Conservation (phyloP, 2,888 invertebrate species). For the Camptogramma bilineatum region DNA sequence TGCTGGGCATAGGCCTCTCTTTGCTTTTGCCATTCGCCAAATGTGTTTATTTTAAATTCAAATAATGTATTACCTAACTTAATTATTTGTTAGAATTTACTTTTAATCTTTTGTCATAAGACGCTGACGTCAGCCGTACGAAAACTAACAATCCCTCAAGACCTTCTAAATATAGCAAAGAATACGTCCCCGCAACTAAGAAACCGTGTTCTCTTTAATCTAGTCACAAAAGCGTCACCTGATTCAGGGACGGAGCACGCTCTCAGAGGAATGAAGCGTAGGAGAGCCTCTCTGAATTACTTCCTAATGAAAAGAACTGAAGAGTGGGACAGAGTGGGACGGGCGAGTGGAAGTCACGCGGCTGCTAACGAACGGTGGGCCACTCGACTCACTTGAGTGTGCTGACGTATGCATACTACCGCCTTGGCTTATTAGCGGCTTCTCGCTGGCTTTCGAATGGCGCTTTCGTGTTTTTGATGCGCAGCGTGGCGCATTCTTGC, state of each 20-base stretch:
- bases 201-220: slow-evolving; percentile 82
- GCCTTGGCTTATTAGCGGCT: slow-evolving; percentile 60
- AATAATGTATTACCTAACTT: neutral
- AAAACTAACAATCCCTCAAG: slow-evolving; percentile 50
- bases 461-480: slow-evolving; percentile 24
- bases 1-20: too few species aligned
- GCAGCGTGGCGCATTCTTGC: slow-evolving; percentile 11
- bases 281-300: slow-evolving; percentile 84
- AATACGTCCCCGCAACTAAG: slow-evolving; percentile 67
- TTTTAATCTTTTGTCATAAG: slow-evolving; percentile 16
- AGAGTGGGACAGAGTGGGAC: slow-evolving; percentile 73
- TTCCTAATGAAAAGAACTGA: slow-evolving; percentile 84
- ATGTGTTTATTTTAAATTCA: neutral
- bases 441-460: slow-evolving; percentile 19
- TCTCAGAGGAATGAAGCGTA: slow-evolving; percentile 81
- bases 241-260: slow-evolving; percentile 80
- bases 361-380: slow-evolving; percentile 81
- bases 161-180: slow-evolving; percentile 76
- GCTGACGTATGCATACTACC: slow-evolving; percentile 56
- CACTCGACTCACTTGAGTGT: slow-evolving; percentile 71
- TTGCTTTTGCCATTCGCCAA: too few species aligned
- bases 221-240: slow-evolving; percentile 84
- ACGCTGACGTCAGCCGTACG: slow-evolving; percentile 24
- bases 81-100: neutral
- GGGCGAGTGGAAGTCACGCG: slow-evolving; percentile 69